phyloP scores from a whole-genome alignment of 2,797 vertebrate genomes.

The Thaleichthys pacificus region DNA sequence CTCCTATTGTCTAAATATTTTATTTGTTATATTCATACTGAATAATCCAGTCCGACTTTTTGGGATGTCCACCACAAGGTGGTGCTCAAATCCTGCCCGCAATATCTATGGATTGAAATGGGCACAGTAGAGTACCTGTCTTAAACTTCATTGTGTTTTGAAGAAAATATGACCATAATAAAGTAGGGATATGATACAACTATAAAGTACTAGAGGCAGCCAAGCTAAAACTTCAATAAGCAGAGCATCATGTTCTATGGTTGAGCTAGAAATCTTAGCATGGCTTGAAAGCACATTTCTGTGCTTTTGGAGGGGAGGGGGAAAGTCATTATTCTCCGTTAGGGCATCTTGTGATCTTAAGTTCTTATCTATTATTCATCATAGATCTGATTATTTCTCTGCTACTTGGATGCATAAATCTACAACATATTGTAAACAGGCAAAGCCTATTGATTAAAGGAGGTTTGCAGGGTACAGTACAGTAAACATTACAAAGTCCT shows the following conservation, averaged over 20 bases:
- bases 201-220: constrained; percentile 54
- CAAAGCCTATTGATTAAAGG: constrained; percentile 51
- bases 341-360: constrained; percentile 53
- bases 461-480: constrained; percentile 23
- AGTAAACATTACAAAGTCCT: not conserved
- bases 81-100: constrained; percentile 69
- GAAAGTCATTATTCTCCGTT: constrained; percentile 43
- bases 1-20: not conserved
- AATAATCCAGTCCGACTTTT: constrained; percentile 15
- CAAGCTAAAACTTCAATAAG: constrained; percentile 47
- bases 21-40: no score
- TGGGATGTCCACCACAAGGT: constrained; percentile 66
- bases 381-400: constrained; percentile 63
- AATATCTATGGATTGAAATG: constrained; percentile 34
- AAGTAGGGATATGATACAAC: constrained; percentile 59
- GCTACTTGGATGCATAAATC: constrained; percentile 58
- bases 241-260: constrained; percentile 40
- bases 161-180: constrained; percentile 49
- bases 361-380: constrained; percentile 76
- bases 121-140: constrained; percentile 53
- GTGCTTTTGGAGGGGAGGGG: constrained; percentile 10
- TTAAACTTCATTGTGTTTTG: constrained; percentile 65
- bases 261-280: constrained; percentile 27
- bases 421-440: constrained; percentile 61
- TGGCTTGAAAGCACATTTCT: constrained; percentile 36